These are phyloP conservation scores for Ephialtes manifestator DNA, from an alignment of 2,888 invertebrate genomes.

Conservation along the genomic window DNA sequence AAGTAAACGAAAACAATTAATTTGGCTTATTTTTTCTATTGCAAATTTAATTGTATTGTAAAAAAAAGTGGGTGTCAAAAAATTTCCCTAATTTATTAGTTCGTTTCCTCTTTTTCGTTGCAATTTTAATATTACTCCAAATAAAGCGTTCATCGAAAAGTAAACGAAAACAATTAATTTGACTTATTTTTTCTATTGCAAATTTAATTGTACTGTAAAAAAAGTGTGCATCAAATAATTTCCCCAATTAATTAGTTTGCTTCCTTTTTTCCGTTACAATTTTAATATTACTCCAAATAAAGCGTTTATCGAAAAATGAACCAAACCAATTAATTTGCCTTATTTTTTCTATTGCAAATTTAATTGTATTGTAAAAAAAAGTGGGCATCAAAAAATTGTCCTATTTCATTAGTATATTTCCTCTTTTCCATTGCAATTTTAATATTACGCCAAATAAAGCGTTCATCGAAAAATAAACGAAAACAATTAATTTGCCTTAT, in stretches of 20 bases:
- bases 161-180: too few relatives aligned
- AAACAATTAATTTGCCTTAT: not conserved
- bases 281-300: too few relatives aligned
- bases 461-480: not conserved
- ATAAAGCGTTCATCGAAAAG: too few relatives aligned
- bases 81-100: too few relatives aligned
- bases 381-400: not conserved
- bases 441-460: not conserved
- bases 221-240: not conserved
- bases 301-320: too few relatives aligned
- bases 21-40: not conserved
- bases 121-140: too few relatives aligned
- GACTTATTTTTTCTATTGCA: not conserved
- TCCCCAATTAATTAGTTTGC: too few relatives aligned
- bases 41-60: too few relatives aligned
- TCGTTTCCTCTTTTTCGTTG: too few relatives aligned
- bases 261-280: too few relatives aligned
- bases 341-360: not conserved
- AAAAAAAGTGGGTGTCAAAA: too few relatives aligned
- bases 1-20: too few relatives aligned
- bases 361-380: not conserved
- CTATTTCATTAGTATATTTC: not conserved
- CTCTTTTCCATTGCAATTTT: not conserved
- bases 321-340: not conserved
- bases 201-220: slow-evolving; percentile 3